Evolutionary conservation across 2,888 invertebrate species (phyloP).

Genomic region (Acanthosepion esculentum): DNA sequence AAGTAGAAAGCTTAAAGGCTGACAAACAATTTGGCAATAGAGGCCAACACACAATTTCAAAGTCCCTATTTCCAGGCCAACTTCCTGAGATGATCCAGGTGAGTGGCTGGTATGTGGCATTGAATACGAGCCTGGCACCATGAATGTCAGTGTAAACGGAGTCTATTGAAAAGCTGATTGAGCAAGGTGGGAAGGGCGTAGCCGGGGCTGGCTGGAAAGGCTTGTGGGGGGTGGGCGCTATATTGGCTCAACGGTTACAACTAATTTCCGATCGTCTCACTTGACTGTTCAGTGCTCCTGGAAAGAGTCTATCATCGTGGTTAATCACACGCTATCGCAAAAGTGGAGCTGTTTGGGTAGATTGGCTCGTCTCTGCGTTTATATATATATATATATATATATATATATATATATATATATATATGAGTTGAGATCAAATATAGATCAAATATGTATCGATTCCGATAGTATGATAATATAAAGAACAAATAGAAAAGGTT

Average conservation of each 20-base stretch:
- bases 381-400: not conserved
- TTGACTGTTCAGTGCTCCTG: constrained; percentile 9
- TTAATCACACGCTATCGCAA: constrained; percentile 8
- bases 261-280: constrained; percentile 15
- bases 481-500: too few species aligned
- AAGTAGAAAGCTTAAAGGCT: not conserved
- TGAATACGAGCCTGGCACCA: constrained; percentile 18
- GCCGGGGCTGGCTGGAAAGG: not conserved
- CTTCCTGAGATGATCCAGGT: not conserved
- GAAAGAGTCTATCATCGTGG: not conserved
- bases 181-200: not conserved
- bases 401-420: not conserved
- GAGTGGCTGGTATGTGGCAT: not conserved
- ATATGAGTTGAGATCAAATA: too few species aligned
- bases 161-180: constrained; percentile 8
- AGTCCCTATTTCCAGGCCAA: constrained; percentile 6
- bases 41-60: not conserved
- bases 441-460: too few species aligned
- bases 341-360: not conserved
- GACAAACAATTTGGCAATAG: not conserved
- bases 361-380: not conserved
- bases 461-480: too few species aligned
- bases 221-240: not conserved
- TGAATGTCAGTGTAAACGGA: not conserved
- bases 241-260: not conserved